A percentile compares a stretch with the other conserved stretches of the same genome.
phyloP scores from a whole-genome alignment of 1,140 invertebrate genomes.

The Drosophila azteca region DNA sequence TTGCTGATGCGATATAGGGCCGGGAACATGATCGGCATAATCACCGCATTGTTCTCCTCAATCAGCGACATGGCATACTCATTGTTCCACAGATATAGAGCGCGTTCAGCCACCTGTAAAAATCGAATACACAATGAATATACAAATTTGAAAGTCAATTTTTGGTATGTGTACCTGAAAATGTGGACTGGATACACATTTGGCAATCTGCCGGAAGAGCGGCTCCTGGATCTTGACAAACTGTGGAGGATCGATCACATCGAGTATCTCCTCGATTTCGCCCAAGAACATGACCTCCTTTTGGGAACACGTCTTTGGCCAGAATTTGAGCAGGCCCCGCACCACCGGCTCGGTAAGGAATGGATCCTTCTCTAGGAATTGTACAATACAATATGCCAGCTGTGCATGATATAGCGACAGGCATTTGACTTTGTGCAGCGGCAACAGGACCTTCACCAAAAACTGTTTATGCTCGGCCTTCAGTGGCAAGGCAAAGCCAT shows the following conservation, averaged over 20 bases:
- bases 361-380: constrained; percentile 99
- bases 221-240: constrained; percentile 99
- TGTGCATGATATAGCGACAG: constrained; percentile 97
- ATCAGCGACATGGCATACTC: constrained; percentile 98
- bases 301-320: constrained; percentile 99
- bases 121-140: background rate
- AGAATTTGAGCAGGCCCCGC: constrained; percentile 98
- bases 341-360: constrained; percentile 98
- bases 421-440: constrained; percentile 98
- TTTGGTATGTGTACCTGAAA: constrained; percentile 89
- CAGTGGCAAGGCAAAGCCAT: constrained; percentile 98
- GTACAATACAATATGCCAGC: constrained; percentile 99
- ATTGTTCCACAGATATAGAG: constrained; percentile 98
- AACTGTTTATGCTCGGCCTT: constrained; percentile 99
- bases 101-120: constrained; percentile 96
- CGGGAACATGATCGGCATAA: constrained; percentile 98
- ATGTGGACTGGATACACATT: constrained; percentile 99
- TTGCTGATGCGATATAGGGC: constrained; percentile 99
- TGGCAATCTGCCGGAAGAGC: constrained; percentile 97
- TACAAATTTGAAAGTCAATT: too few relatives aligned
- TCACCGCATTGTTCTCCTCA: constrained; percentile 95
- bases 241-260: constrained; percentile 99
- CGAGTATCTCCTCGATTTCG: constrained; percentile 98
- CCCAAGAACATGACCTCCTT: constrained; percentile 99
- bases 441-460: constrained; percentile 98